Conservation (phyloP, 1,140 invertebrate genomes). For the Drosophila parvula region DNA sequence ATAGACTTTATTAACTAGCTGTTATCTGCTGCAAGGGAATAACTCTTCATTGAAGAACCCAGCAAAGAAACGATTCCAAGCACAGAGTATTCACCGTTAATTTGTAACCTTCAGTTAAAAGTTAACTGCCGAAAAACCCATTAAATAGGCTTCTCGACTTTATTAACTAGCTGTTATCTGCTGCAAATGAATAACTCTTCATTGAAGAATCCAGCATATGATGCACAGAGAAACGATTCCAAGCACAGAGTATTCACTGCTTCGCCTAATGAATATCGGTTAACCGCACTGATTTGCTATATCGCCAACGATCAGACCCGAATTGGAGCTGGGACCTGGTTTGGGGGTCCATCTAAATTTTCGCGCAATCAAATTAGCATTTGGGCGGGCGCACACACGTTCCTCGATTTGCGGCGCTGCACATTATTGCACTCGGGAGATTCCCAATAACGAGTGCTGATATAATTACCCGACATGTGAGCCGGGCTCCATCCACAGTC, state of each 20-base stretch:
- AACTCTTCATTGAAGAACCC: too few relatives aligned
- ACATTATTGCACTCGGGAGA: slow-evolving; percentile 63
- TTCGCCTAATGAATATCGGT: not conserved
- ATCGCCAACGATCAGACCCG: not conserved
- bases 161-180: not conserved
- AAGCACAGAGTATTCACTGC: not conserved
- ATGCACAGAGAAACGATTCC: not conserved
- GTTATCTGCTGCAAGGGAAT: too few relatives aligned
- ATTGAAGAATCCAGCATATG: too few relatives aligned
- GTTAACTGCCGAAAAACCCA: too few relatives aligned
- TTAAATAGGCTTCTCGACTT: too few relatives aligned
- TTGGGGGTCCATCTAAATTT: slow-evolving; percentile 10
- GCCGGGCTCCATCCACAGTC: not conserved
- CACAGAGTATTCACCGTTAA: too few relatives aligned
- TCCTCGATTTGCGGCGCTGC: slow-evolving; percentile 36
- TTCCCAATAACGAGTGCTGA: slow-evolving; percentile 59
- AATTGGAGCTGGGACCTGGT: not conserved
- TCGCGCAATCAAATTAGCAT: slow-evolving; percentile 56
- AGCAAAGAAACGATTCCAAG: too few relatives aligned
- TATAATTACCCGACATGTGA: slow-evolving; percentile 65
- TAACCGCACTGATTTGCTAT: not conserved
- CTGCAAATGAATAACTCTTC: not conserved
- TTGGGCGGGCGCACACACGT: slow-evolving; percentile 31
- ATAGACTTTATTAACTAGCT: too few relatives aligned
- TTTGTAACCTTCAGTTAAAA: too few relatives aligned